Evolutionary conservation across 2,797 vertebrate genomes (phyloP), one percentile per base, ranked within the genome.

Genomic region (Notoglanidium macrostoma): DNA sequence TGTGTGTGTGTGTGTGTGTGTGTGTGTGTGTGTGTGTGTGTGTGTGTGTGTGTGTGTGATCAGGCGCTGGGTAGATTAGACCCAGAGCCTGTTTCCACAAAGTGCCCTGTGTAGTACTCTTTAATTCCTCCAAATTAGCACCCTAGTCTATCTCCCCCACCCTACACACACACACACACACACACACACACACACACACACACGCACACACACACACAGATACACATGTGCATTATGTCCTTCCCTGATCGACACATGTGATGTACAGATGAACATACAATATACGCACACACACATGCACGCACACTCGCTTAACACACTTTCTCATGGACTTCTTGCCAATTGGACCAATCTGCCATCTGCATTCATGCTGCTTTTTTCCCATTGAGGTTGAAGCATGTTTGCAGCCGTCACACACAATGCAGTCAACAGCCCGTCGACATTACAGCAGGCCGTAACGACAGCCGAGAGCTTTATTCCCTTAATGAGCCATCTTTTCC

Each of bases 51-150:
- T 92, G 90, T 94, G 93, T 93, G 93, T 88, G 94, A 92, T 94
- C 94, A 95, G 94, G 94, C 93, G 88, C 93, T 46, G 91, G 93
- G 93, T 92, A 96, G 95, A 95, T 95, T 96, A 96, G 95, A 95
- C 94, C 93, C 88, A 92, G 94, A 93, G 92, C 93, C 94, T 92
- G 91, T 91, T 94, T 92, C 93, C 95, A 96, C 94, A 95, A 96
- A 93, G 94, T 94, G 92, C 87, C 93, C 93, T 94, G 95, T 96
- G 94, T 96, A 95, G 95, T 96, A 94, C 93, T 95, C 95, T 96
- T 95, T 95, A 95, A 96, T 96, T 95, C 95, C 92, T 91, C 94
- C 94, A 95, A 95, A 96, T 96, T 95, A 96, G 94, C 94, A 95
- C 94, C 92, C 81, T 2, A 91, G 92, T 94, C 94, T 95, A 95